These are phyloP conservation scores for Paradoxurus hermaphroditus DNA, from an alignment of 2,113 vertebrate genomes.

Conservation along the genomic window DNA sequence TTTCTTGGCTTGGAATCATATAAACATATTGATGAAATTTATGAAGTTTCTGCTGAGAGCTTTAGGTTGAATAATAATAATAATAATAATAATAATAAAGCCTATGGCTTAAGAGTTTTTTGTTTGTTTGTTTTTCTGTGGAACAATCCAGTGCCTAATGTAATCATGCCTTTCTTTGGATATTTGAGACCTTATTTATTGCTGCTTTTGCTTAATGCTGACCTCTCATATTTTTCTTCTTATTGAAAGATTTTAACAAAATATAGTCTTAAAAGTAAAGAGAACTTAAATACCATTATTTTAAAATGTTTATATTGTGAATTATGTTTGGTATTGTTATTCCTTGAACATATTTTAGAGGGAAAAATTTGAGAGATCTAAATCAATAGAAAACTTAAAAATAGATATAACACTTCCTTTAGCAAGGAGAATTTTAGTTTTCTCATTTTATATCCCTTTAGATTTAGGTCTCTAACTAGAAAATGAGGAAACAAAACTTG, in stretches of 20 bases:
- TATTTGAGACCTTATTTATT: background rate
- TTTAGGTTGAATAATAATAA: background rate
- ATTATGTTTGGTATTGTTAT: background rate
- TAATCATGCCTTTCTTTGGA: background rate
- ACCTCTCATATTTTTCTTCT: background rate
- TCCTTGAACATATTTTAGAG: background rate
- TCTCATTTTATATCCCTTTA: background rate
- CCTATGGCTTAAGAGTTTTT: background rate
- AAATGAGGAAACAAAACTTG: background rate
- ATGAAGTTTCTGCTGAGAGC: constrained; percentile 42
- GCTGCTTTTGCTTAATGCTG: background rate
- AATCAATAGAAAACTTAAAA: background rate
- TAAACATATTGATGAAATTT: constrained; percentile 67
- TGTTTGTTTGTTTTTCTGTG: background rate
- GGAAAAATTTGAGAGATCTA: constrained; percentile 3
- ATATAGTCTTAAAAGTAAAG: constrained; percentile 12
- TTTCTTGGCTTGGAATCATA: constrained; percentile 64
- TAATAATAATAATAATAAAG: background rate
- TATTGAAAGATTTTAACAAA: constrained; percentile 5
- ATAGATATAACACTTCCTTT: background rate
- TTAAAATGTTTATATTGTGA: background rate
- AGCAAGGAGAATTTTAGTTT: constrained; percentile 1
- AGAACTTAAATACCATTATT: background rate
- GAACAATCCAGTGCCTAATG: background rate
- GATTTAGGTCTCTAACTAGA: constrained; percentile 11